Evolutionary conservation across 2,797 vertebrate genomes (phyloP).

Genomic region (Chlorospingus flavigularis): DNA sequence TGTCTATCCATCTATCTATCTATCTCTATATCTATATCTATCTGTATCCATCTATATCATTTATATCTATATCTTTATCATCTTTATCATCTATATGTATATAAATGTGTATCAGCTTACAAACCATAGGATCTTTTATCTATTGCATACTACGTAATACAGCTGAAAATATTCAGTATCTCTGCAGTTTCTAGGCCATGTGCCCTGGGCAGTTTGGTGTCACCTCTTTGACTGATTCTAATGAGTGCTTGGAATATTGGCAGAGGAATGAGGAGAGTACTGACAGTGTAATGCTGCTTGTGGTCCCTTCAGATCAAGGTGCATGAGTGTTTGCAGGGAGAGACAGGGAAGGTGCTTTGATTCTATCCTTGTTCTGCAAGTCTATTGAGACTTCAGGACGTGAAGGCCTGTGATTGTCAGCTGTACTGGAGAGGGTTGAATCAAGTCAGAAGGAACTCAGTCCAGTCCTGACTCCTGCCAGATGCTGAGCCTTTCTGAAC

Average conservation of each 20-base stretch:
- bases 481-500: not conserved
- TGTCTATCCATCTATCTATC: too few species aligned
- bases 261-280: not conserved
- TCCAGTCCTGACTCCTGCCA: not conserved
- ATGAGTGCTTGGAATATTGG: not conserved
- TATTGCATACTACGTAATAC: not conserved
- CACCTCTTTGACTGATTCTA: not conserved
- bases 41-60: not conserved
- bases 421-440: not conserved
- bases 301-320: not conserved
- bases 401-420: not conserved
- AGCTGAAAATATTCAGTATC: not conserved
- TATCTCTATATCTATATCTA: too few species aligned
- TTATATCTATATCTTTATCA: not conserved
- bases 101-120: not conserved
- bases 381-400: fast-evolving
- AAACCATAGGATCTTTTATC: not conserved
- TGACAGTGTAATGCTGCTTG: not conserved
- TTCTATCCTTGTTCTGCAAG: not conserved
- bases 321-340: not conserved
- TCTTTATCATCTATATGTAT: not conserved
- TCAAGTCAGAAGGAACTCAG: not conserved
- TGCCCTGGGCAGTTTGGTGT: not conserved
- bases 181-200: not conserved
- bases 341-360: not conserved